Evolutionary conservation across 2,888 invertebrate species (phyloP), one percentile per base, ranked within the genome.

Genomic region (Plagodis dolabraria): DNA sequence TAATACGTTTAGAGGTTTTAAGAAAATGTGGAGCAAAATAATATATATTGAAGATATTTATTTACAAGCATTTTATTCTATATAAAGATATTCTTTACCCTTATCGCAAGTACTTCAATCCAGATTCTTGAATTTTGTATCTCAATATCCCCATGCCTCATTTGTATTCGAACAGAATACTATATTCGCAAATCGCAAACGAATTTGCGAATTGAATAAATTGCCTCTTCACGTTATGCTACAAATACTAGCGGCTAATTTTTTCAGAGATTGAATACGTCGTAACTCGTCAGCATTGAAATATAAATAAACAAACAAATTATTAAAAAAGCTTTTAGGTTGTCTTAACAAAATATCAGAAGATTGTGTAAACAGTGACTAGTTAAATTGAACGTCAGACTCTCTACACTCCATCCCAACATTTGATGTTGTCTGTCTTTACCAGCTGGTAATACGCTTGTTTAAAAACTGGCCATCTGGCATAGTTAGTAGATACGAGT

Each of bases 391-490:
- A 57, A 64, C 68, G 61, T 65, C 68, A 63, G 63, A 66, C 68
- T 75, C 74, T 72, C 71, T 74, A 22, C 47, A 45, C 60, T 10
- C 56, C 45, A 69, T 71, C 70, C 68, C 64, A 68, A 57, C 70
- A 66, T 75, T 75, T 68, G 73, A 64, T 62, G 67, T 57, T 50
- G 59, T 60, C 64, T 70, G 59, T 61, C 63, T 65, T 52, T 64
- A 61, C 55, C 67, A 8, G 62, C 36, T 35, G 52, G 70, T 64
- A 74, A 73, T 70, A 71, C 68, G 62, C 64, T 60, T 57, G 75
- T 72, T 73, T 71, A 69, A 70, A 74, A 74, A 74, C 73, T 71
- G 67, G 45, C 63, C 74, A 69, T 75, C 80, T 79, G 80, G 80
- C 67, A 64, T 51, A 51, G 51, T 55, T 55, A 51, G 51, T 43